These are phyloP conservation scores for Eremophila alpestris DNA, from an alignment of 2,797 vertebrate species.

Conservation along the genomic window DNA sequence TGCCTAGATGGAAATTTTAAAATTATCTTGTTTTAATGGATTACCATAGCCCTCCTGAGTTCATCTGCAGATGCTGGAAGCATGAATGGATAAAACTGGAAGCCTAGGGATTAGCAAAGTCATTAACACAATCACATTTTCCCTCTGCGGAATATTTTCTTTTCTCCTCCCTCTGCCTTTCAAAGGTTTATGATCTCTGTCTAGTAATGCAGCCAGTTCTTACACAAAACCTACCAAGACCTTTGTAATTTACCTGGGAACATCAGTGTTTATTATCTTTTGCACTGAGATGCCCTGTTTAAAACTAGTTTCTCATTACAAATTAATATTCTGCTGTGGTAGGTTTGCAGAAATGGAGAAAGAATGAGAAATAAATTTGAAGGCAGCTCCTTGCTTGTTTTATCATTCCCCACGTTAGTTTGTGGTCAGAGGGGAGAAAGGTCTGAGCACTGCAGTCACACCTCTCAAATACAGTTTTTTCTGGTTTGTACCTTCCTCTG, in stretches of 20 bases:
- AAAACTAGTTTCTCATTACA: neutral
- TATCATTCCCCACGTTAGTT: neutral
- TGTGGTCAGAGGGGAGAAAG: neutral
- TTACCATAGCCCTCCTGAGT: neutral
- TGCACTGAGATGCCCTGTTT: neutral
- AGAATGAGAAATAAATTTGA: neutral
- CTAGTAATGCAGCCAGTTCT: neutral
- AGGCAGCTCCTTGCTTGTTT: slow-evolving; percentile 8
- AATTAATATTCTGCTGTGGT: neutral
- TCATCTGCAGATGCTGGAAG: slow-evolving; percentile 17
- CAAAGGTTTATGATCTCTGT: slow-evolving; percentile 27
- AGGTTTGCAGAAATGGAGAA: neutral
- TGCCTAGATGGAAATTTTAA: neutral
- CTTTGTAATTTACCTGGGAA: neutral
- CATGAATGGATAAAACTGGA: slow-evolving; percentile 7
- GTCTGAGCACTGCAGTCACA: neutral
- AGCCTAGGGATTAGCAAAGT: slow-evolving; percentile 31
- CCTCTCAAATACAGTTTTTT: neutral
- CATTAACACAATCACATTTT: slow-evolving; percentile 20
- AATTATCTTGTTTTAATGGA: neutral
- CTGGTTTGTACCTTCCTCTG: neutral
- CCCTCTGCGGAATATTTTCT: neutral
- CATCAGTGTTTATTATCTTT: neutral
- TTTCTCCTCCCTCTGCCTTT: neutral
- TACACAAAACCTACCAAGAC: neutral